phyloP scores from a whole-genome alignment of 1,140 invertebrate genomes.

The Venustaconcha ellipsiformis region DNA sequence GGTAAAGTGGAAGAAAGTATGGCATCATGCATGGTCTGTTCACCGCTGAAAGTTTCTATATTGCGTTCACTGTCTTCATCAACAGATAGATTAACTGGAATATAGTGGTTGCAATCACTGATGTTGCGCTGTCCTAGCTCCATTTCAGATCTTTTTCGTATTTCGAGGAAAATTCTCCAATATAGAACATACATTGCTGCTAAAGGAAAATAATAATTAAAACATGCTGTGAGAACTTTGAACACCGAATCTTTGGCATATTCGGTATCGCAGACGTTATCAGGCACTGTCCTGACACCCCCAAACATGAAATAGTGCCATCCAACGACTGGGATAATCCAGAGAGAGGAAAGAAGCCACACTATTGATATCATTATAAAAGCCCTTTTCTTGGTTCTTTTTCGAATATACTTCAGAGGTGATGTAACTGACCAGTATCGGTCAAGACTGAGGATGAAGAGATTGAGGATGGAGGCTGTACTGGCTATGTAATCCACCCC shows the following conservation, averaged over 20 bases:
- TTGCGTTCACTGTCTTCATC: slow-evolving; percentile 40
- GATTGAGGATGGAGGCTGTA: slow-evolving; percentile 77
- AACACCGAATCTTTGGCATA: slow-evolving; percentile 72
- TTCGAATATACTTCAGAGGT: slow-evolving; percentile 74
- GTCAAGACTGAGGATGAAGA: slow-evolving; percentile 71
- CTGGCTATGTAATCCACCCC: slow-evolving; percentile 75
- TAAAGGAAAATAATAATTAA: slow-evolving; percentile 75
- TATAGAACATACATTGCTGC: slow-evolving; percentile 73
- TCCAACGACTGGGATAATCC: slow-evolving; percentile 72
- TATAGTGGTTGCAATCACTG: slow-evolving; percentile 3
- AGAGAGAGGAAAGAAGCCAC: slow-evolving; percentile 71
- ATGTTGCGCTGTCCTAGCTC: slow-evolving; percentile 61
- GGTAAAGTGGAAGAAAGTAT: too few species aligned
- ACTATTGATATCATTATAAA: slow-evolving; percentile 71
- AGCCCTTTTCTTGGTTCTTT: slow-evolving; percentile 74
- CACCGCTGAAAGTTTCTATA: not conserved
- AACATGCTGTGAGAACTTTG: slow-evolving; percentile 72
- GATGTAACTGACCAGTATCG: slow-evolving; percentile 73
- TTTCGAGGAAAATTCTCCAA: slow-evolving; percentile 72
- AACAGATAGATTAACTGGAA: slow-evolving; percentile 10
- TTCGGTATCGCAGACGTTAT: slow-evolving; percentile 72
- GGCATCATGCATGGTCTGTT: too few species aligned
- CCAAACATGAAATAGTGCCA: slow-evolving; percentile 70
- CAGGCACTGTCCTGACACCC: slow-evolving; percentile 61
- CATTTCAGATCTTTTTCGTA: slow-evolving; percentile 70